Percentiles rank a stretch among this genome's conserved stretches.
These are phyloP conservation scores for Masticophis lateralis DNA, from an alignment of 2,797 vertebrate genomes.

Conservation along the genomic window DNA sequence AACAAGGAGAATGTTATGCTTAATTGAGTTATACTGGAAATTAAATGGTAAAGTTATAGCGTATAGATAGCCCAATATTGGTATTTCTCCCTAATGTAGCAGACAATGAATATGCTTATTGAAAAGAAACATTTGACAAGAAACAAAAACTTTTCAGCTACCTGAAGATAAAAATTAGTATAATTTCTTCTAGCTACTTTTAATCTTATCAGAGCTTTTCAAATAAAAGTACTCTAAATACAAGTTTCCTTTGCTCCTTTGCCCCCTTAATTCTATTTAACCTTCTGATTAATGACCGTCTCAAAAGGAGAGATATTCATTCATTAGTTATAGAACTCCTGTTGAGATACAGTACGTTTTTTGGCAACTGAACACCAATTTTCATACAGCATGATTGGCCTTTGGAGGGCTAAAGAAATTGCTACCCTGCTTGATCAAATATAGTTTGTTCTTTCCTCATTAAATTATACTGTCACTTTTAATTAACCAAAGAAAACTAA, in stretches of 20 bases:
- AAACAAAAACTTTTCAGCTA: conserved; percentile 14
- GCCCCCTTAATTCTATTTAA: neutral
- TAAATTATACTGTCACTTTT: conserved; percentile 16
- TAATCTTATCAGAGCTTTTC: conserved; percentile 34
- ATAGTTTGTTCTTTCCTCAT: conserved; percentile 13
- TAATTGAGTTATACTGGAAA: neutral
- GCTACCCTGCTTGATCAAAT: neutral
- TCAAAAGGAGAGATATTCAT: neutral
- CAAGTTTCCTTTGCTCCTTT: conserved; percentile 6
- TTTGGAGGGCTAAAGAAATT: neutral
- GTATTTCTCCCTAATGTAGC: neutral
- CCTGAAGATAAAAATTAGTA: conserved; percentile 8
- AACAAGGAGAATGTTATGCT: neutral
- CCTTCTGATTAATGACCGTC: conserved; percentile 25
- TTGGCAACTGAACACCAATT: neutral
- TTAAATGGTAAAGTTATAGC: neutral
- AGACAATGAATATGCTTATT: neutral
- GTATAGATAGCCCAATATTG: neutral
- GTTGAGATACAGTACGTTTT: neutral
- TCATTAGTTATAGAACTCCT: conserved; percentile 2
- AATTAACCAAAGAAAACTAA: neutral
- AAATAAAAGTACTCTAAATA: conserved; percentile 20
- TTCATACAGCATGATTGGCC: neutral
- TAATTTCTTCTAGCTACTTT: conserved; percentile 36
- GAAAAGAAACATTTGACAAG: neutral